These are phyloP conservation scores for Fregetta grallaria DNA, from an alignment of 2,113 vertebrate genomes.

Conservation along the genomic window DNA sequence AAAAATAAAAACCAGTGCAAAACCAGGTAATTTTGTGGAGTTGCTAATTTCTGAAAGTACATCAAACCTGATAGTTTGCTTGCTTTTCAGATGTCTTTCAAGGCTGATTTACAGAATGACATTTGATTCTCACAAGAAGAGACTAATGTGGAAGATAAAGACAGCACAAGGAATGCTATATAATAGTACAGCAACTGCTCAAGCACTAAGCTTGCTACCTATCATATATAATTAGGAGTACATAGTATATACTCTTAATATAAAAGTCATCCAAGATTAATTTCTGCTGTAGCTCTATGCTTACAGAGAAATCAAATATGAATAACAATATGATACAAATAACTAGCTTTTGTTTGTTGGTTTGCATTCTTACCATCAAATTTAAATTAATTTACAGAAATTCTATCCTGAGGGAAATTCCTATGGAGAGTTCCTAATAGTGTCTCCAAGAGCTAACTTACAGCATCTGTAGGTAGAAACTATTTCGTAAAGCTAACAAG, in stretches of 20 bases:
- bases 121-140: neutral
- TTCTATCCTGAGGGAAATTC: neutral
- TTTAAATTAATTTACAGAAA: neutral
- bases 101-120: neutral
- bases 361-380: neutral
- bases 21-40: neutral
- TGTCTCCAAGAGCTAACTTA: neutral
- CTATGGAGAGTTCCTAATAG: neutral
- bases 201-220: neutral
- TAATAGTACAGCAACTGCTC: neutral
- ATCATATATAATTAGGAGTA: neutral
- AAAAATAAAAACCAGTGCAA: neutral
- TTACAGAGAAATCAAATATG: neutral
- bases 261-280: neutral
- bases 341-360: neutral
- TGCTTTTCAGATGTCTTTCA: constrained; percentile 12
- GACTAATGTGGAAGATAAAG: neutral
- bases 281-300: neutral
- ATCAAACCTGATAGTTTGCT: neutral
- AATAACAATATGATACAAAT: neutral
- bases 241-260: neutral
- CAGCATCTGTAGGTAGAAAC: neutral
- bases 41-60: neutral
- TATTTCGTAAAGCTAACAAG: neutral
- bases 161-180: neutral